Evolutionary conservation across 2,113 vertebrate genomes (phyloP), one percentile per base, ranked within the genome.

Genomic region (Rhagologus leucostigma): DNA sequence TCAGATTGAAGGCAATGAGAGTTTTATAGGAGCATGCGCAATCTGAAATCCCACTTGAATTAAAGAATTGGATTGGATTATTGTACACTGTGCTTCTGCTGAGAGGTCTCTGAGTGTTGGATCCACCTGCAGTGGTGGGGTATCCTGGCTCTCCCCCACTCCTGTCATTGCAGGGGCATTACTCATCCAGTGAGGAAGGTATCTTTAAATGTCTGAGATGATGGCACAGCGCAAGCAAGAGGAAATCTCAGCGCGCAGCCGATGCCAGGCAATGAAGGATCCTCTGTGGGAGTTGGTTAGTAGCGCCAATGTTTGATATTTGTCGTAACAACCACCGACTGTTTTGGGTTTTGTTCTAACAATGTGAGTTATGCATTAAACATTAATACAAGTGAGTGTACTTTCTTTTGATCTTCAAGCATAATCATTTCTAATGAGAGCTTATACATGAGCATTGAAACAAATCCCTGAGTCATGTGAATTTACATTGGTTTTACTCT

Each of bases 351-450:
- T 95, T 96, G 86, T 96, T 93, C 91, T 91, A 82, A 93, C 91
- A 94, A 89, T 91, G 93, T 94, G 93, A 93, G 92, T 95, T 97
- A 95, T 92, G 80, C 92, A 95, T 96, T 97, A 96, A 96, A 95
- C 94, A 86, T 95, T 96, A 93, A 95, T 95, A 96, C 56, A 90
- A 97, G 95, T 22, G 8, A 96, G 87, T 95, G 68, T 95, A 91
- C 89, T 94, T 93, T 94, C 93, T 96, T 97, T 97, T 95, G 81
- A 96, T 97, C 87, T 92, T 93, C 69, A 93, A 88, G 89, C 69
- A 62, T 97, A 96, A 94, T 93, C 71, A 95, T 95, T 95, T 97
- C 93, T 93, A 97, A 93, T 95, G 84, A 96, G 95, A 95, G 92
- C 94, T 96, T 96, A 96, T 93, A 94, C 63, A 74, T 90, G 77